phyloP scores from a whole-genome alignment of 2,113 vertebrate species.

The Aldabrachelys gigantea region DNA sequence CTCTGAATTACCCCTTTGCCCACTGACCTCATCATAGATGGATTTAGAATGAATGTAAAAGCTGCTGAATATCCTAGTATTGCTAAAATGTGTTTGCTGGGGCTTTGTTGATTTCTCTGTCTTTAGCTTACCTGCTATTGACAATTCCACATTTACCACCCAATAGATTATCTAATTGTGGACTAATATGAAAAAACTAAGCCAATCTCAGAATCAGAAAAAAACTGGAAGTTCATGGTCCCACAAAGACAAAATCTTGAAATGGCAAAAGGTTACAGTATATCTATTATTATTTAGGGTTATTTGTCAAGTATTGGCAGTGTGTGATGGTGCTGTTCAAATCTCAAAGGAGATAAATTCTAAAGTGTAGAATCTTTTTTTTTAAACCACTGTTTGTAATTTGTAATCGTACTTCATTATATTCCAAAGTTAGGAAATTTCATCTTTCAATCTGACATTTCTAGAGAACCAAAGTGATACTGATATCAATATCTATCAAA shows the following conservation, averaged over 20 bases:
- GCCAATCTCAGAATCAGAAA: neutral
- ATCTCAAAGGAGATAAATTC: neutral
- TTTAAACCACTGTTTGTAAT: neutral
- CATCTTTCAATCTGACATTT: neutral
- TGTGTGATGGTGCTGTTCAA: neutral
- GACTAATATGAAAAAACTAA: neutral
- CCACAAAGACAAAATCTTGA: neutral
- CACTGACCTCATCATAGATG: neutral
- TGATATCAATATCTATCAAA: neutral
- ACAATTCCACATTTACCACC: neutral
- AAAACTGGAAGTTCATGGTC: neutral
- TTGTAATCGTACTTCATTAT: neutral
- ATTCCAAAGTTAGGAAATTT: neutral
- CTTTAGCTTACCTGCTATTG: neutral
- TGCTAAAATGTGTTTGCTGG: neutral
- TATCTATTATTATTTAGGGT: neutral
- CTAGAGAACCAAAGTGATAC: fast-evolving
- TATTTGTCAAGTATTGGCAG: neutral
- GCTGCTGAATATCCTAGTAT: neutral
- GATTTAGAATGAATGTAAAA: neutral
- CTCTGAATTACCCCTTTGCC: neutral
- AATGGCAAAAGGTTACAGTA: neutral
- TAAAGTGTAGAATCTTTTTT: neutral
- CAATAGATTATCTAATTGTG: neutral
- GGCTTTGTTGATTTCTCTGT: neutral